Percentiles rank a stretch among this genome's conserved stretches.
Evolutionary conservation across 1,140 invertebrate species (phyloP).

Genomic region (Drosophila sucinea): DNA sequence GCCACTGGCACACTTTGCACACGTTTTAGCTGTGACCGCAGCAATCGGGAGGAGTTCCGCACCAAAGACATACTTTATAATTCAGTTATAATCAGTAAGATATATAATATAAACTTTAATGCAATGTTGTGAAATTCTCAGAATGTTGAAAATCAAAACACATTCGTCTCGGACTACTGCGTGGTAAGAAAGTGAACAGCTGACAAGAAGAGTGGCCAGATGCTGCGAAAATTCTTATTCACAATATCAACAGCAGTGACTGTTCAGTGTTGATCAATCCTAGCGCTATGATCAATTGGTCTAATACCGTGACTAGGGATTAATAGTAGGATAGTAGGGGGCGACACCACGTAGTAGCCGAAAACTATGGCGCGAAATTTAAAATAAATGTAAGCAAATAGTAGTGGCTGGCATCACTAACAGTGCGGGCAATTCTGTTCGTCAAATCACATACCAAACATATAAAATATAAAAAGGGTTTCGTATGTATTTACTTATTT

Average conservation of each 20-base stretch:
- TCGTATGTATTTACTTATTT: no score
- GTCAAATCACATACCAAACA: no score
- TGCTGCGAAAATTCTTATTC: not conserved
- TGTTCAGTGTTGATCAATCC: not conserved
- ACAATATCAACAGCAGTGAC: not conserved
- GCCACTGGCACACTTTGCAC: conserved; percentile 76
- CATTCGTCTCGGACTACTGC: conserved; percentile 26
- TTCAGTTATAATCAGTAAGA: conserved; percentile 31
- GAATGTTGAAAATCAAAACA: conserved; percentile 29
- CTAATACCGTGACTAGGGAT: no score
- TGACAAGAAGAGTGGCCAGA: not conserved
- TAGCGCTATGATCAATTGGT: not conserved
- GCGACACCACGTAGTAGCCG: no score
- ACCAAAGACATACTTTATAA: conserved; percentile 57
- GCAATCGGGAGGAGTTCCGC: conserved; percentile 51
- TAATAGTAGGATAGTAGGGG: no score
- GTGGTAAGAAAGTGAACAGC: conserved; percentile 25
- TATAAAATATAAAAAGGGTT: no score
- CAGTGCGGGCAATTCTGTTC: no score
- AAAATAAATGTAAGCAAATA: no score
- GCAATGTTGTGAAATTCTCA: conserved; percentile 64
- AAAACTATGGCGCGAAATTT: no score
- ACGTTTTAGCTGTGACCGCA: conserved; percentile 59
- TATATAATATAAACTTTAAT: conserved; percentile 9
- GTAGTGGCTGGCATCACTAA: no score